These are phyloP conservation scores for Whitmania pigra DNA, from an alignment of 1,140 invertebrate genomes.

Conservation along the genomic window DNA sequence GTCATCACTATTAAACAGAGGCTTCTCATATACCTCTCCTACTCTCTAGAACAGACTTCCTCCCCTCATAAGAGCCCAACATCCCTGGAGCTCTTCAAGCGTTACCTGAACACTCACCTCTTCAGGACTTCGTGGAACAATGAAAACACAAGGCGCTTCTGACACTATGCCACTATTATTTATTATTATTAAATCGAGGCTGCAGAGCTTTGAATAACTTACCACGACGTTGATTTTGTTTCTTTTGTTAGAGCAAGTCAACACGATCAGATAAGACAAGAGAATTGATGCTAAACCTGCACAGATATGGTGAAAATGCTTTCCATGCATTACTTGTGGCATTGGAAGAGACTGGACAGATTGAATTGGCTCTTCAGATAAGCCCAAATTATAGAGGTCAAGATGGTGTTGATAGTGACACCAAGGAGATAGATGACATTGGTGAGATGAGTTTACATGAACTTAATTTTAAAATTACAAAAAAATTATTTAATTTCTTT, in stretches of 20 bases:
- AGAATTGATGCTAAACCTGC: neutral
- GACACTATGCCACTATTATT: too few relatives aligned
- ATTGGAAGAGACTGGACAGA: neutral
- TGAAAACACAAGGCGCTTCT: too few relatives aligned
- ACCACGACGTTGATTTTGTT: neutral
- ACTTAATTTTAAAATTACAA: neutral
- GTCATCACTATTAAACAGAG: too few relatives aligned
- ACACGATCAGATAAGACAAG: neutral
- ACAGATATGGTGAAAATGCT: neutral
- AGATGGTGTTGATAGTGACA: neutral
- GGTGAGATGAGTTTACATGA: neutral
- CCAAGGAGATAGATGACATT: neutral
- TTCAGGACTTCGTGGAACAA: too few relatives aligned
- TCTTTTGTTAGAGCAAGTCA: neutral
- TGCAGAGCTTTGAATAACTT: neutral
- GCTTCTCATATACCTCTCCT: too few relatives aligned
- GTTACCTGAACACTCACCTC: too few relatives aligned
- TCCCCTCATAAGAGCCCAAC: too few relatives aligned
- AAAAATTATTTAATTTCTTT: neutral
- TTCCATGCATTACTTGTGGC: constrained; percentile 1
- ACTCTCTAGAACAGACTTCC: too few relatives aligned
- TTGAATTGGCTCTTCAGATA: neutral
- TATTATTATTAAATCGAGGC: too few relatives aligned
- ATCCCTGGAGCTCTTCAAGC: too few relatives aligned
- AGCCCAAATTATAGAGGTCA: neutral